Evolutionary conservation across 2,888 invertebrate species (phyloP).

Genomic region (Lepidochrysops patricia): DNA sequence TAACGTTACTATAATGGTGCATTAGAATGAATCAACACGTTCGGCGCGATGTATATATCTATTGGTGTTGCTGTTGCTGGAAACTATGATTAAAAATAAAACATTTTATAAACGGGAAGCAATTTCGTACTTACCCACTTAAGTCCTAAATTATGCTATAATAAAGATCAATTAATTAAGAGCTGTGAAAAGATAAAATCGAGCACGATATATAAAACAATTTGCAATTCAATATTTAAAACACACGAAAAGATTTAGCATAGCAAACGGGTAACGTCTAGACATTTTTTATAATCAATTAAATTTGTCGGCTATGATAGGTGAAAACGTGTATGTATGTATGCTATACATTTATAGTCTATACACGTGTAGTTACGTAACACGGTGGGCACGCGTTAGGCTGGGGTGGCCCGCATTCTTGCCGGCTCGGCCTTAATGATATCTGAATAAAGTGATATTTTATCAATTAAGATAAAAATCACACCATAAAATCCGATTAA

Average conservation of each 20-base stretch:
- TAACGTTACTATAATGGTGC: conserved; percentile 25
- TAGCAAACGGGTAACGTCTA: conserved; percentile 34
- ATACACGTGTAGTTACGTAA: conserved; percentile 49
- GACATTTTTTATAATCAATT: conserved; percentile 46
- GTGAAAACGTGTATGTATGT: conserved; percentile 59
- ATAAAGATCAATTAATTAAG: too few relatives aligned
- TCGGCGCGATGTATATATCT: too few relatives aligned
- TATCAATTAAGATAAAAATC: background rate
- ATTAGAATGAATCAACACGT: background rate
- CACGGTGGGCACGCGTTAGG: conserved; percentile 47
- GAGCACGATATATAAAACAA: background rate
- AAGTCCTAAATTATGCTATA: too few relatives aligned
- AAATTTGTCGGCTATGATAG: conserved; percentile 52
- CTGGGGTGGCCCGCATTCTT: conserved; percentile 63
- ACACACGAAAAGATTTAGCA: background rate
- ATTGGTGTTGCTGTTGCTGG: too few relatives aligned
- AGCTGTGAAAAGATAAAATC: too few relatives aligned
- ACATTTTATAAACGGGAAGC: too few relatives aligned
- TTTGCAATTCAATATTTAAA: background rate
- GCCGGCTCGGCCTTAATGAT: conserved; percentile 8
- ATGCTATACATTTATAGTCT: background rate
- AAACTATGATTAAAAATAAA: too few relatives aligned
- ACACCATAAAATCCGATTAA: background rate
- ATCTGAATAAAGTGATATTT: background rate
- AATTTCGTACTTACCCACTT: too few relatives aligned